A percentile compares a stretch with the other conserved stretches of the same genome.
Evolutionary conservation across 92 coral and sea anemone species (phyloP).

Genomic region (Phymanthus crucifer): DNA sequence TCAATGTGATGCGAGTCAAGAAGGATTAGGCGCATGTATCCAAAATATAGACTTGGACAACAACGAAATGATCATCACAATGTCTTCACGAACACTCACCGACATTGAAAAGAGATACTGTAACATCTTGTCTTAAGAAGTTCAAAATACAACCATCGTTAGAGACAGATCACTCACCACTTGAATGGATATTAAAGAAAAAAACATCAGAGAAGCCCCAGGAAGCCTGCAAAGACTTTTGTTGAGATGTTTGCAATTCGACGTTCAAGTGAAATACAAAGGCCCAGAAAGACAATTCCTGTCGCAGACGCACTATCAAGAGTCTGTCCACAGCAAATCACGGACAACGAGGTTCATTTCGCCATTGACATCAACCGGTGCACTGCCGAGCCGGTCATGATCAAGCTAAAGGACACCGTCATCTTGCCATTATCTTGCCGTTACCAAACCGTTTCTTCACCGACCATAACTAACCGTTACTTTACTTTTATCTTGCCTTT

Average conservation of each 20-base stretch:
- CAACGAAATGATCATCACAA: conserved; percentile 32
- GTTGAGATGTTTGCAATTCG: conserved; percentile 48
- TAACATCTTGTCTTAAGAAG: conserved; percentile 44
- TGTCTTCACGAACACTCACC: conserved; percentile 49
- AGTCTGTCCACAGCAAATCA: conserved; percentile 24
- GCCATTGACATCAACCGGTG: conserved; percentile 38
- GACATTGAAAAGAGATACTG: conserved; percentile 43
- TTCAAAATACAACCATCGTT: conserved; percentile 46
- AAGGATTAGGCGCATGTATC: conserved; percentile 50
- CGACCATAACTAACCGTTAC: too few species aligned
- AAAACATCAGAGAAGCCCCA: conserved; percentile 44
- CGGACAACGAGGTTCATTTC: background rate
- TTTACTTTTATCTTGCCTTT: too few species aligned
- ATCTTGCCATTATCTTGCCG: too few species aligned
- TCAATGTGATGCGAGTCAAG: conserved; percentile 49
- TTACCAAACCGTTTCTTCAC: too few species aligned
- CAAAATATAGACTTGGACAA: conserved; percentile 37
- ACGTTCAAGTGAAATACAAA: conserved; percentile 58
- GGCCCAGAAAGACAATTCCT: conserved; percentile 56
- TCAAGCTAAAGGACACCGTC: too few species aligned
- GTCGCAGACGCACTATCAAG: conserved; percentile 67
- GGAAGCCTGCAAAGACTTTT: conserved; percentile 39
- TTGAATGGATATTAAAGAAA: conserved; percentile 44
- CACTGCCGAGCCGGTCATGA: too few species aligned
- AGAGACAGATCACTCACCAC: conserved; percentile 49